Base-by-base conservation (phyloP, 2,888 invertebrate genomes). In the Theodoxus fluviatilis region DNA sequence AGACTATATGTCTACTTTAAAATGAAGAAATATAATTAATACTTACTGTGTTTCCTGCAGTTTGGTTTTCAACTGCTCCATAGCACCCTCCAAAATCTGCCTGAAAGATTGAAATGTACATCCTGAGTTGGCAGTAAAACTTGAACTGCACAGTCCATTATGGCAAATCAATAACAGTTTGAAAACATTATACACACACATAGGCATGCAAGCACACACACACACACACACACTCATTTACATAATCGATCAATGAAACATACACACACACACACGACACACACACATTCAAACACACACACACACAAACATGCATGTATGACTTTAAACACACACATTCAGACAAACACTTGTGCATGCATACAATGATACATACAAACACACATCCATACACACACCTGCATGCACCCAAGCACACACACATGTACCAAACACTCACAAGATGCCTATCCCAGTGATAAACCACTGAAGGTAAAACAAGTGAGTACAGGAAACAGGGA, bases 1-100 rank as follows among this genome's bases (percentile, higher is more conserved):
- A 22, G 25, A n/a, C 15, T 12, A 31, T 49, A 35, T 9, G 57
- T n/a, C 55, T 25, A 49, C n/a, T 25, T 47, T 33, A 15, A 18
- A n/a, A 35, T 25, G 25, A 35, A 25, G 61, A 61, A n/a, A 0
- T 47, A 57, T 31, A 49, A 12, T 28, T 22, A 9, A 12, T n/a
- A 71, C 79, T 75, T 72, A 88, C 88, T 79, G 84, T 6, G 82
- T 69, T 70, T 86, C 85, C 71, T 85, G 82, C 28, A 87, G 75
- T 76, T 85, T 86, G 12, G 74, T 55, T 73, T 86, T 87, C 55
- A 88, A 76, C 68, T 86, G 85, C 18, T 88, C 86, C 57, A 86
- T 77, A 6, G 82, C 81, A 63, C 81, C 80, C 68, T 88, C 86
- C 33, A 86, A 76, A 65, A 84, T 79, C 69, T 85, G 83, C 72